These are phyloP conservation scores for Philotrypesis tridentata DNA, from an alignment of 1,140 invertebrate species.

Conservation along the genomic window DNA sequence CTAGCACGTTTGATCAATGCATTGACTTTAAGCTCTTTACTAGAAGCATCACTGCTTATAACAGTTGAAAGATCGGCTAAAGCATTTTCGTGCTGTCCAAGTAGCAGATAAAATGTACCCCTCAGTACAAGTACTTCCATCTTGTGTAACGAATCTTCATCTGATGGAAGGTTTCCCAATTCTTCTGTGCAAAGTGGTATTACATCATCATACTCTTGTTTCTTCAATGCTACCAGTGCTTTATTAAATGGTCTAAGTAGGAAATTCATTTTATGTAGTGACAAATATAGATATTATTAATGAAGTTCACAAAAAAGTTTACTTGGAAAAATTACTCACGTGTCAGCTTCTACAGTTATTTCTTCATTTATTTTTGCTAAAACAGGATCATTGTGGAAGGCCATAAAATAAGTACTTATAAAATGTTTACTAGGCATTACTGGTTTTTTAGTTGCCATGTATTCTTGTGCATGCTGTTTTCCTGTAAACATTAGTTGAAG, in stretches of 20 bases:
- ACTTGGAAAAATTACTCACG: slow-evolving; percentile 54
- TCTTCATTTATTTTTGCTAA: slow-evolving; percentile 61
- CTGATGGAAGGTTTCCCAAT: slow-evolving; percentile 77
- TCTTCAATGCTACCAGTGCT: slow-evolving; percentile 74
- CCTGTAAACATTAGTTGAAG: slow-evolving; percentile 69
- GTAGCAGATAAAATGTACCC: slow-evolving; percentile 87
- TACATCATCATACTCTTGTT: slow-evolving; percentile 85
- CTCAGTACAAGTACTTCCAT: slow-evolving; percentile 84
- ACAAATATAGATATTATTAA: background rate
- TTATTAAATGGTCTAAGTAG: slow-evolving; percentile 48
- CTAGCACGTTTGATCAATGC: slow-evolving; percentile 93
- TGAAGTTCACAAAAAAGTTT: background rate
- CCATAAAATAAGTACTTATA: slow-evolving; percentile 87
- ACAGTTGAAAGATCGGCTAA: slow-evolving; percentile 81
- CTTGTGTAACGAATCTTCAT: slow-evolving; percentile 71
- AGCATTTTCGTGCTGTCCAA: slow-evolving; percentile 82
- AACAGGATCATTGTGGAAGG: slow-evolving; percentile 90
- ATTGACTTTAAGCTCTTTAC: slow-evolving; percentile 83
- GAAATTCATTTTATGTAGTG: background rate
- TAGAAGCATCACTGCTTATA: slow-evolving; percentile 76
- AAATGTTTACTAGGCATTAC: slow-evolving; percentile 88
- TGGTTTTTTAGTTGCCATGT: slow-evolving; percentile 80
- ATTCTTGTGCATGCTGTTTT: slow-evolving; percentile 81
- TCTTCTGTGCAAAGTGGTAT: slow-evolving; percentile 87
- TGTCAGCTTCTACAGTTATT: slow-evolving; percentile 53